A percentile compares a stretch with the other conserved stretches of the same genome.
Evolutionary conservation across 2,797 vertebrate genomes (phyloP).

Genomic region (Spea hammondii): DNA sequence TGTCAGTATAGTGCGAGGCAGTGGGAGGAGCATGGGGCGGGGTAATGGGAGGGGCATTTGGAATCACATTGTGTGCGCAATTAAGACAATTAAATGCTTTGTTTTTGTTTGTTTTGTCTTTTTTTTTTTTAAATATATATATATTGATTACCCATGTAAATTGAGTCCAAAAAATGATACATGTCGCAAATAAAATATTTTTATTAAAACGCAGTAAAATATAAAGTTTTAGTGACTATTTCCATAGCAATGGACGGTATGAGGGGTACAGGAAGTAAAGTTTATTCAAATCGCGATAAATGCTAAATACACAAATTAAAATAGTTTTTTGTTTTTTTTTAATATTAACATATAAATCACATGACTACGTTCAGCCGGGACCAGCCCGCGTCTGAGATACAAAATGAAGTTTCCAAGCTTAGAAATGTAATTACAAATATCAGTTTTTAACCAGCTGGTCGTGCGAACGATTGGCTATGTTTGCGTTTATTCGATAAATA

Average conservation of each 20-base stretch:
- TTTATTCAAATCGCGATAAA: not conserved
- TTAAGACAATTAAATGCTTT: too few relatives aligned
- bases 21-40: too few relatives aligned
- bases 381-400: conserved; percentile 85
- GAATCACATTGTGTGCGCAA: too few relatives aligned
- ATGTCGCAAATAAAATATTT: not conserved
- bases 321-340: conserved; percentile 53
- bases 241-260: not conserved
- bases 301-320: conserved; percentile 53
- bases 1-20: too few relatives aligned
- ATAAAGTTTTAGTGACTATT: not conserved
- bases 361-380: conserved; percentile 74
- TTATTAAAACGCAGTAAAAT: conserved; percentile 12
- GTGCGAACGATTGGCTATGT: conserved; percentile 9
- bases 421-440: conserved; percentile 17
- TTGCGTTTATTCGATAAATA: not conserved
- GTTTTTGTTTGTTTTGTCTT: too few relatives aligned
- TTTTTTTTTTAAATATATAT: too few relatives aligned
- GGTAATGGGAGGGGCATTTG: too few relatives aligned
- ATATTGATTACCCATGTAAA: too few relatives aligned
- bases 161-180: too few relatives aligned
- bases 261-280: not conserved
- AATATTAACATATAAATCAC: conserved; percentile 62
- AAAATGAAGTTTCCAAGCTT: conserved; percentile 53
- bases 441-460: not conserved